Percentiles rank a stretch among this genome's conserved stretches.
phyloP scores from a whole-genome alignment of 2,888 invertebrate species.

The Altica lythri region DNA sequence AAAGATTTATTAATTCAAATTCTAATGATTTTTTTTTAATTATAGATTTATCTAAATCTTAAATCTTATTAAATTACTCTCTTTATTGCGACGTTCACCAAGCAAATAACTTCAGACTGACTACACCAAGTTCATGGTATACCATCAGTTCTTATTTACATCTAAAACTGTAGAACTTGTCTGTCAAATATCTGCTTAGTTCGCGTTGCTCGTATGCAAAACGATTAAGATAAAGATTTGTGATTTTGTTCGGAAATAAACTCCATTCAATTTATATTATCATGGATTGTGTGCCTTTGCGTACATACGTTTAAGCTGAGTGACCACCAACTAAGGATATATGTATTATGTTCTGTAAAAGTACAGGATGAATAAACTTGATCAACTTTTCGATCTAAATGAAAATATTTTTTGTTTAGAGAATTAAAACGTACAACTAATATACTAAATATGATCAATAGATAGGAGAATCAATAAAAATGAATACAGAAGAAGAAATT shows the following conservation, averaged over 20 bases:
- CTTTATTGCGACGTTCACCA: conserved; percentile 5
- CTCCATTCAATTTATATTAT: conserved; percentile 34
- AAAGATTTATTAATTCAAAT: no score
- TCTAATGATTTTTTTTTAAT: no score
- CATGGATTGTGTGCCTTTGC: conserved; percentile 21
- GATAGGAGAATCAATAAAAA: no score
- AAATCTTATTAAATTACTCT: no score
- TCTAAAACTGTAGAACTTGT: conserved; percentile 23
- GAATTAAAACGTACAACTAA: no score
- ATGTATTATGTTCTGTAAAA: no score
- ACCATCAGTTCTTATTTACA: conserved; percentile 26
- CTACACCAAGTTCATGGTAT: conserved; percentile 12
- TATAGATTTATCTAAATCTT: no score
- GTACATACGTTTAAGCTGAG: conserved; percentile 15
- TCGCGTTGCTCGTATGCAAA: conserved; percentile 24
- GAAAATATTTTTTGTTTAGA: no score
- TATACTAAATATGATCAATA: no score
- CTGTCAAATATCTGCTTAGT: conserved; percentile 24
- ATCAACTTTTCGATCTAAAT: no score
- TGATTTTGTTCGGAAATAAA: conserved; percentile 29
- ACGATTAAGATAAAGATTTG: conserved; percentile 27
- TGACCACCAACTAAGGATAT: conserved; percentile 21
- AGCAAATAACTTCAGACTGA: conserved; percentile 14
- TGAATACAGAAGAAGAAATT: no score
- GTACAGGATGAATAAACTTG: no score